phyloP scores from a whole-genome alignment of 2,888 invertebrate species.

The Scaptomyza reducta region DNA sequence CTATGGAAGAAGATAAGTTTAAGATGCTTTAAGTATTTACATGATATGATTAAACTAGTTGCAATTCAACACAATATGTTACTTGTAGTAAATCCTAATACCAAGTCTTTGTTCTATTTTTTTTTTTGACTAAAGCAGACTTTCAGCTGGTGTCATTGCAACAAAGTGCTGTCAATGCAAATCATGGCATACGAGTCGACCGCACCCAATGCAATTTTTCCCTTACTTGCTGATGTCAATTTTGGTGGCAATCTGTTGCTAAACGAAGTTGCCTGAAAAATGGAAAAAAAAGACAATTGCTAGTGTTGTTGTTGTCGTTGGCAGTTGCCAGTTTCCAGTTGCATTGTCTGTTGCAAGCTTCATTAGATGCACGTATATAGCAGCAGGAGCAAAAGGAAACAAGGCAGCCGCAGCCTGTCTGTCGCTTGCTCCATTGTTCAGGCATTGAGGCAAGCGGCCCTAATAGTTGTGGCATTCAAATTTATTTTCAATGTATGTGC shows the following conservation, averaged over 20 bases:
- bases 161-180: slow-evolving; percentile 48
- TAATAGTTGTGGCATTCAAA: slow-evolving; percentile 58
- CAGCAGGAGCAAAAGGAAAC: not conserved
- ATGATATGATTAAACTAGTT: too few species aligned
- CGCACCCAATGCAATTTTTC: slow-evolving; percentile 34
- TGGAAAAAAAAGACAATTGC: slow-evolving; percentile 47
- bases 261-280: slow-evolving; percentile 52
- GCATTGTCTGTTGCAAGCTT: slow-evolving; percentile 64
- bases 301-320: slow-evolving; percentile 21
- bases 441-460: slow-evolving; percentile 23
- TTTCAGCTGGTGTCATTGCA: slow-evolving; percentile 29
- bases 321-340: too few species aligned
- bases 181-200: slow-evolving; percentile 36
- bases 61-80: not conserved
- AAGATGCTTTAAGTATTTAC: too few species aligned
- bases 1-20: too few species aligned
- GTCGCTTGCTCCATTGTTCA: slow-evolving; percentile 13
- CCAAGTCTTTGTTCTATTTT: not conserved
- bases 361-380: slow-evolving; percentile 51
- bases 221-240: slow-evolving; percentile 41
- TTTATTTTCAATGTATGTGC: slow-evolving; percentile 53
- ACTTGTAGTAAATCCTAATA: too few species aligned
- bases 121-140: not conserved
- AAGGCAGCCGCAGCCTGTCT: slow-evolving; percentile 10
- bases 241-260: slow-evolving; percentile 57